These are phyloP conservation scores for Parnassius orleans DNA, from an alignment of 2,888 invertebrate species.

Conservation along the genomic window DNA sequence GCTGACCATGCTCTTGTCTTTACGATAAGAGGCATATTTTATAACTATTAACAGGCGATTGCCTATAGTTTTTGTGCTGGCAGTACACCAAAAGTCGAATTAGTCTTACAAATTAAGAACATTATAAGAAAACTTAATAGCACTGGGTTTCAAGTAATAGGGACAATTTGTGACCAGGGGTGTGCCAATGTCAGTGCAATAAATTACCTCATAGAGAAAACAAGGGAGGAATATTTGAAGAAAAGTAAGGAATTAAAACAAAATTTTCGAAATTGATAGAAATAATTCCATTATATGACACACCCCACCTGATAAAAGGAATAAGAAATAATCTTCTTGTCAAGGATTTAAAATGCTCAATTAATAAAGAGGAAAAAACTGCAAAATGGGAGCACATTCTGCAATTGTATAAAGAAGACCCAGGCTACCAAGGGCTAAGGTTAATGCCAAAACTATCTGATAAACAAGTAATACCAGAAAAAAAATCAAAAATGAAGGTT, in stretches of 20 bases:
- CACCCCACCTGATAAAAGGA: constrained; percentile 29
- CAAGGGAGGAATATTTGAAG: constrained; percentile 20
- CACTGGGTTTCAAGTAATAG: constrained; percentile 26
- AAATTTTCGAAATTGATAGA: constrained; percentile 22
- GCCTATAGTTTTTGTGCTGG: background rate
- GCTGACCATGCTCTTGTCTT: constrained; percentile 30
- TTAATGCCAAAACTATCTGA: constrained; percentile 38
- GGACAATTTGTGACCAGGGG: constrained; percentile 32
- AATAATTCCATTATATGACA: constrained; percentile 22
- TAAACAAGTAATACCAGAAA: constrained; percentile 31
- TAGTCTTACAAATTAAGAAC: constrained; percentile 19
- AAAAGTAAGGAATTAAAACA: background rate
- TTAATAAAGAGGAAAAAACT: constrained; percentile 19
- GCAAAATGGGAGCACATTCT: constrained; percentile 39
- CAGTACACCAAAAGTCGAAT: constrained; percentile 20
- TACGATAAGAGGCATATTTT: constrained; percentile 28
- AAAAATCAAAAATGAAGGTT: constrained; percentile 36
- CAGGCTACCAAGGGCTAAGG: constrained; percentile 33
- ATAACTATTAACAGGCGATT: constrained; percentile 31
- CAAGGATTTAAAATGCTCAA: constrained; percentile 30
- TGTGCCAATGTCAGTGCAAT: constrained; percentile 29
- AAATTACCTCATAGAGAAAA: constrained; percentile 24
- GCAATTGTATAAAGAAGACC: constrained; percentile 30
- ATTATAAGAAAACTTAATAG: constrained; percentile 23
- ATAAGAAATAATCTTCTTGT: constrained; percentile 30